Conservation (phyloP, 2,113 vertebrate genomes). For the Lampris incognitus region DNA sequence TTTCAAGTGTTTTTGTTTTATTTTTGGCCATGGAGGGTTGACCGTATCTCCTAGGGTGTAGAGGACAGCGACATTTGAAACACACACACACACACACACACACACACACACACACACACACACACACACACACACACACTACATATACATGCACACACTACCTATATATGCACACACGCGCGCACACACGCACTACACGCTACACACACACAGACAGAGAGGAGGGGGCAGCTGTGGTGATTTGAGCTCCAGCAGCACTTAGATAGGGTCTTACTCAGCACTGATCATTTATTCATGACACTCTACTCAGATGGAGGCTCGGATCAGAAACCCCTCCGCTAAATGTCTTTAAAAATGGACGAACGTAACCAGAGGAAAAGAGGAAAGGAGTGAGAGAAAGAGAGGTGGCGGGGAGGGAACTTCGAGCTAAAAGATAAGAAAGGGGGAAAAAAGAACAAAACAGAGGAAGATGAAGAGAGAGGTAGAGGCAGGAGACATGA, state of each 20-base stretch:
- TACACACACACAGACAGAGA: conserved; percentile 11
- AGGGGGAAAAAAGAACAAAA: not conserved
- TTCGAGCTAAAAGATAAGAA: not conserved
- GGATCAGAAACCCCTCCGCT: conserved; percentile 46
- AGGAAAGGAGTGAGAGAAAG: not conserved
- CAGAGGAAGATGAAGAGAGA: not conserved
- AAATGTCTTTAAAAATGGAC: conserved; percentile 14
- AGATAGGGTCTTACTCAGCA: conserved; percentile 67
- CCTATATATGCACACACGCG: not conserved
- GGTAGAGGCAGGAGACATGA: not conserved
- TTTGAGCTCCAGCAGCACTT: conserved; percentile 64
- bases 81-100: not conserved
- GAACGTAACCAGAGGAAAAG: not conserved
- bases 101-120: conserved; percentile 23
- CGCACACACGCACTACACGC: not conserved
- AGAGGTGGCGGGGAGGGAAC: not conserved
- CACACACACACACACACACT: not conserved
- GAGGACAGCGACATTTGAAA: conserved; percentile 31
- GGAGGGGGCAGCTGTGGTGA: conserved; percentile 26
- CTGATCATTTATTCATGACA: conserved; percentile 77
- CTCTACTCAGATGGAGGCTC: conserved; percentile 48
- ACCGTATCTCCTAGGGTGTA: conserved; percentile 11
- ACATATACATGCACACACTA: conserved; percentile 12
- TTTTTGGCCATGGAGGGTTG: not conserved
- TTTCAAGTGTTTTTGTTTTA: too few relatives aligned